Base-by-base conservation (phyloP, 2,113 vertebrate genomes). In the Pomatostomus ruficeps region DNA sequence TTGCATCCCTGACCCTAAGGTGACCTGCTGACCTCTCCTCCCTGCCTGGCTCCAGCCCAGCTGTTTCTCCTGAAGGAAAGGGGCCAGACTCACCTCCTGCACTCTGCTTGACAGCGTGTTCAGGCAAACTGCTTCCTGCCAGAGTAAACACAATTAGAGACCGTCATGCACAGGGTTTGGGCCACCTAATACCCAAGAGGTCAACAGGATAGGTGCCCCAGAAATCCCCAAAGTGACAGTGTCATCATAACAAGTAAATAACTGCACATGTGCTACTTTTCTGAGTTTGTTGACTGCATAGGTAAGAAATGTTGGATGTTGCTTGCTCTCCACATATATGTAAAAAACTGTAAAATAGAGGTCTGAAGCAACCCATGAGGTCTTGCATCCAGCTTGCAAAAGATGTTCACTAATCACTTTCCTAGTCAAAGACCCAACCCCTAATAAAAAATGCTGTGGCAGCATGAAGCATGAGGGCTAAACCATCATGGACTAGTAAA, bases 11-110 rank as follows among this genome's bases (percentile, higher is more conserved):
- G 95, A 95, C 93, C 95, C 62, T 49, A 76, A 38, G 35, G 45
- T 89, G 94, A 92, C 94, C 86, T 59, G 36, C 65, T 91, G 93
- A 92, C 94, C 95, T 94, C 73, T 92, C n/a, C 54, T 93, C 73
- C 54, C 54, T 78, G 91, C 72, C 89, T 81, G 92, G 48, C 57
- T 92, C 57, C 87, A 87, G 29, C 24, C 89, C 89, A 94, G 94
- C 89, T 89, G 91, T 82, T 88, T 93, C 74, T 96, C 54, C 89
- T 82, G 87, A 82, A 88, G 85, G 68, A 86, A 90, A 67, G 66
- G 42, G 66, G 70, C 80, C 96, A 81, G 86, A 55, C 65, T 93
- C 80, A 84, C 79, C 86, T 78, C 84, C 89, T 82, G 89, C 70
- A 75, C 76, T 81, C 79, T 48, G 73, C 58, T 45, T 87, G 77